Evolutionary conservation across 2,113 vertebrate species (phyloP), one percentile per base, ranked within the genome.

Genomic region (Malurus cyaneus): DNA sequence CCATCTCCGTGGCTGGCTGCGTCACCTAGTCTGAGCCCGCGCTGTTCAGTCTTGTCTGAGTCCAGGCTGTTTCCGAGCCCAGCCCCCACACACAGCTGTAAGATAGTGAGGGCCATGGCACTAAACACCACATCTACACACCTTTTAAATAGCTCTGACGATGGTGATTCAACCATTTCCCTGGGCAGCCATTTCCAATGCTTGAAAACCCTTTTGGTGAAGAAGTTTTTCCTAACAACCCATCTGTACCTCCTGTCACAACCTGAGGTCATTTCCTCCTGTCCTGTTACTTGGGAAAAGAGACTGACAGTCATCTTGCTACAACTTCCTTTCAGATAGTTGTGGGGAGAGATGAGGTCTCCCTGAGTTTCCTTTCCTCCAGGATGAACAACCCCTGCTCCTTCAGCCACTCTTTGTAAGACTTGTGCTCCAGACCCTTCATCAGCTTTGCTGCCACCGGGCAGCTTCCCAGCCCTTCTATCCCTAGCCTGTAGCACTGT

Each of bases 231-330:
- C 10, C 56, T 59, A 42, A n/a, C n/a, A 31, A n/a, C 21, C 10
- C 21, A 34, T n/a, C 7, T 42, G 79, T 62, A 47, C 16, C 23
- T 57, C 6, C 31, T 62, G 39, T 12, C 5, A 16, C 11, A 87
- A 31, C 12, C 8, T n/a, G 49, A 87, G 24, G 19, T n/a, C 0
- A 36, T 79, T 87, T 46, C 7, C 13, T 83, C 16, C 52, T 47
- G 10, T 59, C 6, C 18, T 69, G 14, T 26, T 15, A n/a, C 14
- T 24, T 42, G 13, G 14, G 8, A 36, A 36, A 73, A 79, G 42
- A 67, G n/a, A 32, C 8, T 0, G 2, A 32, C 16, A n/a, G 8
- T 10, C 34, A 28, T 18, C 36, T 72, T 17, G 1, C 54, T 73
- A 25, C 14, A 61, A 17, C 5, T 6, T 54, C 9, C 9, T 72